These are phyloP conservation scores for Porites evermanni DNA, from an alignment of 92 coral and sea anemone species.

Conservation along the genomic window DNA sequence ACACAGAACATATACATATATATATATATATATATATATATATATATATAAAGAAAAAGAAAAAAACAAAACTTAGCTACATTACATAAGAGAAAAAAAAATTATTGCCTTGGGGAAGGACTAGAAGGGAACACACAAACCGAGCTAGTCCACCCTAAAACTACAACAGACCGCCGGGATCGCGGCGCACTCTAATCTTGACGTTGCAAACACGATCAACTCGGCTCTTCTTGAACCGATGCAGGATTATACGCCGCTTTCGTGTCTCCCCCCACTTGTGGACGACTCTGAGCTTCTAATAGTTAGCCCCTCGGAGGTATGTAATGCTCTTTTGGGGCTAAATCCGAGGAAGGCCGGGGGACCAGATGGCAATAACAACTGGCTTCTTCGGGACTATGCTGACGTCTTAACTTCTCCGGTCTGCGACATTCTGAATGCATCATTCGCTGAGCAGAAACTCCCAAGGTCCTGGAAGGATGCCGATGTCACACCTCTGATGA, in stretches of 20 bases:
- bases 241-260: slow-evolving; percentile 39
- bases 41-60: too few species aligned
- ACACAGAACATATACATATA: too few species aligned
- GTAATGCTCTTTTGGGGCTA: slow-evolving; percentile 36
- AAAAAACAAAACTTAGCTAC: too few species aligned
- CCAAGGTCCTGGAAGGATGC: slow-evolving; percentile 39
- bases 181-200: not conserved
- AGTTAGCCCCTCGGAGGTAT: slow-evolving; percentile 18
- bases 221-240: slow-evolving; percentile 36
- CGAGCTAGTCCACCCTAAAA: too few species aligned
- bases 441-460: not conserved
- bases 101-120: too few species aligned
- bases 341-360: slow-evolving; percentile 46
- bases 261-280: slow-evolving; percentile 29
- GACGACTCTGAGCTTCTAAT: slow-evolving; percentile 36
- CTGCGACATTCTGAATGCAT: not conserved
- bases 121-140: too few species aligned
- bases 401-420: slow-evolving; percentile 5
- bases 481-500: slow-evolving; percentile 18
- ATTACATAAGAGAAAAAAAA: too few species aligned
- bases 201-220: slow-evolving; percentile 20
- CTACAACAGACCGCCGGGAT: not conserved
- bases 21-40: too few species aligned
- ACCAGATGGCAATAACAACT: slow-evolving; percentile 37
- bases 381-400: slow-evolving; percentile 45